Conservation (phyloP, 2,888 invertebrate genomes). For the Tuberolachnus salignus region DNA sequence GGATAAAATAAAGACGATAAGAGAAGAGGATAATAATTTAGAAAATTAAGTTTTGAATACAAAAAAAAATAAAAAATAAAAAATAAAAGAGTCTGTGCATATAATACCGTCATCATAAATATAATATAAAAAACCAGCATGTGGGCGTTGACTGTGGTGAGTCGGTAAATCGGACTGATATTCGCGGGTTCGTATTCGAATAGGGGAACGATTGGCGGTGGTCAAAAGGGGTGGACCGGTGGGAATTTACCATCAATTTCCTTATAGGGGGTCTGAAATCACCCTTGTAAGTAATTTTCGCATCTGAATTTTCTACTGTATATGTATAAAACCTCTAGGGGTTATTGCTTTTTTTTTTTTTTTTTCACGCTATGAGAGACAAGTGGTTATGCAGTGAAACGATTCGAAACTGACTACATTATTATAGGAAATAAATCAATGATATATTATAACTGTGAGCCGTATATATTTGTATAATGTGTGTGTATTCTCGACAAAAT, state of each 20-base stretch:
- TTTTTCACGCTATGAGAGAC: constrained; percentile 22
- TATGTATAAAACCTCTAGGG: constrained; percentile 18
- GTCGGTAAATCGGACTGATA: constrained; percentile 28
- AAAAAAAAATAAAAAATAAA: constrained; percentile 1
- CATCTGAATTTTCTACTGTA: constrained; percentile 24
- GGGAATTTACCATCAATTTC: constrained; percentile 47
- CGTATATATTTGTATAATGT: neutral
- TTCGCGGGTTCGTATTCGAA: neutral
- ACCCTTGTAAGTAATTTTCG: constrained; percentile 47
- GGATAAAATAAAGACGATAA: constrained; percentile 12
- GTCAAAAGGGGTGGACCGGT: constrained; percentile 51
- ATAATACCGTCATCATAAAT: constrained; percentile 36
- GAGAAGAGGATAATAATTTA: constrained; percentile 13
- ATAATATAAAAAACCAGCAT: constrained; percentile 54
- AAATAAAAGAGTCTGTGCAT: constrained; percentile 6
- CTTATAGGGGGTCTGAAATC: constrained; percentile 37
- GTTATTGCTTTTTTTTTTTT: constrained; percentile 28
- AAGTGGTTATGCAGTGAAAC: constrained; percentile 40
- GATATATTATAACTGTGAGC: neutral
- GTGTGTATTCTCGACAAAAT: neutral
- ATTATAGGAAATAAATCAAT: constrained; percentile 13
- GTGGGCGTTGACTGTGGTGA: constrained; percentile 55
- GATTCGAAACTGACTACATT: constrained; percentile 29
- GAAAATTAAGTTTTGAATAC: constrained; percentile 27
- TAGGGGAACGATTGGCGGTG: constrained; percentile 49